Percentiles rank a stretch among this genome's conserved stretches.
Evolutionary conservation across 2,888 invertebrate genomes (phyloP).

Genomic region (Volucella bombylans): DNA sequence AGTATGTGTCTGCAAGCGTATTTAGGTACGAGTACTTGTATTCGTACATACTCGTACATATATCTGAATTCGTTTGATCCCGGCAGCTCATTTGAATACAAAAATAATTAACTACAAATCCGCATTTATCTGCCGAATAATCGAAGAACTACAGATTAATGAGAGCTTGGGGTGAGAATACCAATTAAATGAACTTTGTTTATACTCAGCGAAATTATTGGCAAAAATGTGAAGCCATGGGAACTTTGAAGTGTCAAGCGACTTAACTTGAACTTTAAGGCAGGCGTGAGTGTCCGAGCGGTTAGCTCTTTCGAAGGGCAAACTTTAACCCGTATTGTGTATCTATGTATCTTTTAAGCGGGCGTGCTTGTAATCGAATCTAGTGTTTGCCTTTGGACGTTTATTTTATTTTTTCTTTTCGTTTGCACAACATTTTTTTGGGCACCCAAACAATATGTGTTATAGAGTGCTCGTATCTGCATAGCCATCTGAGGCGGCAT

Average conservation of each 20-base stretch:
- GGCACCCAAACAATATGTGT: constrained; percentile 4
- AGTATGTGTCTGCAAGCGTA: background rate
- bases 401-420: constrained; percentile 2
- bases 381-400: constrained; percentile 11
- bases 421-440: constrained; percentile 23
- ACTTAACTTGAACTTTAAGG: constrained; percentile 47
- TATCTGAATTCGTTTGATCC: background rate
- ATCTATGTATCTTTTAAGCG: background rate
- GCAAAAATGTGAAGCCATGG: constrained; percentile 24
- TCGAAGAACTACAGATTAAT: constrained; percentile 6
- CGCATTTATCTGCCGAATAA: constrained; percentile 14
- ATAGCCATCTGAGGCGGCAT: constrained; percentile 2
- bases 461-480: background rate
- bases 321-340: constrained; percentile 22
- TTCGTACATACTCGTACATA: too few species aligned
- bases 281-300: constrained; percentile 11
- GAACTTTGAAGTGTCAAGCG: constrained; percentile 48
- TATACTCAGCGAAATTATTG: constrained; percentile 26
- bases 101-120: background rate
- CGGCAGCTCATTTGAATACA: background rate
- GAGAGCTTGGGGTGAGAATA: constrained; percentile 14
- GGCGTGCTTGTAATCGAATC: constrained; percentile 16
- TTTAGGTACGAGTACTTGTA: background rate
- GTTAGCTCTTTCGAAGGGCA: constrained; percentile 22
- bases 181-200: constrained; percentile 33